phyloP scores from a whole-genome alignment of 2,888 invertebrate genomes.

The Dicranocentrus wangi region DNA sequence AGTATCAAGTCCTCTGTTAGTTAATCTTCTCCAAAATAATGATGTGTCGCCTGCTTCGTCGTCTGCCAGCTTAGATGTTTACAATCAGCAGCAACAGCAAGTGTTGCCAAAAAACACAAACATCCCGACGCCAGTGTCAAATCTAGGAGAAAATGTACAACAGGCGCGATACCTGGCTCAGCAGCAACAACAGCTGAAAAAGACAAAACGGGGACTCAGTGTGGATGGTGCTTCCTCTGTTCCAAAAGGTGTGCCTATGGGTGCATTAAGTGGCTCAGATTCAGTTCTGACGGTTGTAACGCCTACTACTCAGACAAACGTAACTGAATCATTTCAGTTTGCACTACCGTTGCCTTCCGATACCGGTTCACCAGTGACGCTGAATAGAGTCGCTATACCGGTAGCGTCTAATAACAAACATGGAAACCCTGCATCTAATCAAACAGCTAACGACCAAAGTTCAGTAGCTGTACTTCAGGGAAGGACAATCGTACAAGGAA shows the following conservation, averaged over 20 bases:
- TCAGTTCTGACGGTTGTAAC: slow-evolving; percentile 4
- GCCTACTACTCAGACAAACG: not conserved
- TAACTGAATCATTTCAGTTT: slow-evolving; percentile 12
- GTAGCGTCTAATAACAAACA: slow-evolving; percentile 23
- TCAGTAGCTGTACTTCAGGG: slow-evolving; percentile 46
- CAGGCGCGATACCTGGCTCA: slow-evolving; percentile 67
- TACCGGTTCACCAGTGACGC: not conserved
- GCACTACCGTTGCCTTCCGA: slow-evolving; percentile 47
- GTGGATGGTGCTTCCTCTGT: slow-evolving; percentile 65
- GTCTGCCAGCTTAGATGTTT: slow-evolving; percentile 70
- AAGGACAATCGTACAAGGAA: slow-evolving; percentile 66
- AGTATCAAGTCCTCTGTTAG: slow-evolving; percentile 90
- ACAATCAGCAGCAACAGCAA: slow-evolving; percentile 63
- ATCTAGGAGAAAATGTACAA: slow-evolving; percentile 25
- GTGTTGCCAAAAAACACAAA: slow-evolving; percentile 21
- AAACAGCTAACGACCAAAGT: slow-evolving; percentile 32
- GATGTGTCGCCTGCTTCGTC: slow-evolving; percentile 54
- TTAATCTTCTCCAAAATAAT: slow-evolving; percentile 93
- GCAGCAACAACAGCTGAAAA: slow-evolving; percentile 59
- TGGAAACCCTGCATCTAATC: slow-evolving; percentile 16
- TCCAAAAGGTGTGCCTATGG: not conserved
- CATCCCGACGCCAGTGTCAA: slow-evolving; percentile 46
- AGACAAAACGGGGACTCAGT: slow-evolving; percentile 64
- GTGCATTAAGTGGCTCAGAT: slow-evolving; percentile 18
- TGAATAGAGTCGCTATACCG: slow-evolving; percentile 42